These are phyloP conservation scores for Emydura subglobosa DNA, from an alignment of 2,113 vertebrate species.

Conservation along the genomic window DNA sequence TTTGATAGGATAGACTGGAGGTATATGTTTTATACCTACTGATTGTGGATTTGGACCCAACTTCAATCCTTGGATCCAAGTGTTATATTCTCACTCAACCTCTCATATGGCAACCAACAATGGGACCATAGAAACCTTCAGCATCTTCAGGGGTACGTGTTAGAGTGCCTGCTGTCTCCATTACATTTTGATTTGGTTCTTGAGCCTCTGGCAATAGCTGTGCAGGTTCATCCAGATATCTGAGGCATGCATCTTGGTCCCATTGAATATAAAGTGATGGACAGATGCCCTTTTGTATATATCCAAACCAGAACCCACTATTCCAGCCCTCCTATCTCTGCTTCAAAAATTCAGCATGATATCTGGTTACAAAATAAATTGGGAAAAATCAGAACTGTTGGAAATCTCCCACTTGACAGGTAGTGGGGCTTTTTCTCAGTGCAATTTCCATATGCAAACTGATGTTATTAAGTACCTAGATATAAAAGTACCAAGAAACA, in stretches of 20 bases:
- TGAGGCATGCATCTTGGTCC: background rate
- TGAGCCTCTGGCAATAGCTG: background rate
- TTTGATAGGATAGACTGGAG: background rate
- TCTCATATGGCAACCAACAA: background rate
- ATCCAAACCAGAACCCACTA: no score
- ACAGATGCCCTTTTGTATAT: no score
- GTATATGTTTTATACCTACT: background rate
- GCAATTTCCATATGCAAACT: no score
- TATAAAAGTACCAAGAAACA: no score
- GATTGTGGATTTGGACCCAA: background rate
- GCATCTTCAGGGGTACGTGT: background rate
- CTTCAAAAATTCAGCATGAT: no score
- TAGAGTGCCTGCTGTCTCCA: background rate
- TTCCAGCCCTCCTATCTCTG: no score
- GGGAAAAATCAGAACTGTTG: no score
- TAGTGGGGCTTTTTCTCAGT: no score
- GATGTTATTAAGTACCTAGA: no score
- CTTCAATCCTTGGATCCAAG: background rate
- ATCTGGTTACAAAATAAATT: no score
- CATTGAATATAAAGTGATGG: background rate
- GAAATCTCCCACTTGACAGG: no score
- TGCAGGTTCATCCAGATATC: background rate
- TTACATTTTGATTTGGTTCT: background rate
- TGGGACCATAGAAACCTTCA: background rate
- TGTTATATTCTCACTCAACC: background rate